These are phyloP conservation scores for Brachionus rubens DNA, from an alignment of 1,140 invertebrate species.

Conservation along the genomic window DNA sequence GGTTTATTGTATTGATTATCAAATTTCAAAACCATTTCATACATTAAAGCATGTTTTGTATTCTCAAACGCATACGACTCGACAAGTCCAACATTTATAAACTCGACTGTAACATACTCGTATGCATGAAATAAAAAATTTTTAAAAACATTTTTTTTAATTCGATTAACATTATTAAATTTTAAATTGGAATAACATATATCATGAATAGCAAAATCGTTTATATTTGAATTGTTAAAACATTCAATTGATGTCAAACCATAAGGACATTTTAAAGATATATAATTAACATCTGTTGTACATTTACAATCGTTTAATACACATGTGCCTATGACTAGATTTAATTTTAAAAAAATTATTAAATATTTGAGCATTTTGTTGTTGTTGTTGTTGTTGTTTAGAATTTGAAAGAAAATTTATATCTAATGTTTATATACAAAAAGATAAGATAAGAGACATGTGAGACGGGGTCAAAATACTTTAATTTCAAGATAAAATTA, in stretches of 20 bases:
- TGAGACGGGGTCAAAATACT: too few species aligned
- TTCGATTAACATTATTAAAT: neutral
- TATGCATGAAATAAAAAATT: neutral
- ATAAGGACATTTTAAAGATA: neutral
- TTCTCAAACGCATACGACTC: neutral
- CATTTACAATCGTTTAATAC: neutral
- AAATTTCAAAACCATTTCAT: too few species aligned
- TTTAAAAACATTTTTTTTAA: neutral
- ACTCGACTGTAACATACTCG: neutral
- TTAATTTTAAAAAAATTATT: neutral
- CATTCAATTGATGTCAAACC: neutral
- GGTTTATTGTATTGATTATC: too few species aligned
- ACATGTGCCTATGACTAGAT: neutral
- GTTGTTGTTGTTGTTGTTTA: too few species aligned
- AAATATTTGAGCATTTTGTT: too few species aligned
- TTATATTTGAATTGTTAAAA: too few species aligned
- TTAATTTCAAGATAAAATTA: too few species aligned
- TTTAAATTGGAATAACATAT: neutral
- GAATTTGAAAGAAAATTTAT: too few species aligned
- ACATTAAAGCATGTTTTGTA: too few species aligned
- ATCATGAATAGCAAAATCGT: too few species aligned
- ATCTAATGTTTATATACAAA: too few species aligned
- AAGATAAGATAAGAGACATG: too few species aligned
- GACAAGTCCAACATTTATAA: neutral
- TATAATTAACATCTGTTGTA: neutral